A percentile compares a stretch with the other conserved stretches of the same genome.
phyloP scores from a whole-genome alignment of 2,888 invertebrate species.

The Crossocerus cetratus region DNA sequence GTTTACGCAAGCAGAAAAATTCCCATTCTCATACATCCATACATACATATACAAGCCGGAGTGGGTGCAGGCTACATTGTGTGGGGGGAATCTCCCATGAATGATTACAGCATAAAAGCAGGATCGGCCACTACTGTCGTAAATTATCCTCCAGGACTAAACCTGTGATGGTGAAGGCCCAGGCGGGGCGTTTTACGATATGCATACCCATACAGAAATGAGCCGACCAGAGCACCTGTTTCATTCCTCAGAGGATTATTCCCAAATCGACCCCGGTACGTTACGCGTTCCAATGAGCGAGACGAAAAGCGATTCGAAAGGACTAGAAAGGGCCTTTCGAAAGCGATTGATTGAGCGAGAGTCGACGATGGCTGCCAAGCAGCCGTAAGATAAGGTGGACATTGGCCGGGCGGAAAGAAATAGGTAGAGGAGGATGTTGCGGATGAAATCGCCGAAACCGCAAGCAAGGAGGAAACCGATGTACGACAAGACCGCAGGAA shows the following conservation, averaged over 20 bases:
- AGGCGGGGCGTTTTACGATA: neutral
- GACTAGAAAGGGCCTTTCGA: neutral
- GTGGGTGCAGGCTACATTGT: constrained; percentile 26
- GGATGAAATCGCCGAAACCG: constrained; percentile 34
- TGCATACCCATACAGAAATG: neutral
- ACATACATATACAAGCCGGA: constrained; percentile 7
- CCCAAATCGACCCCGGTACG: neutral
- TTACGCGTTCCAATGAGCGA: neutral
- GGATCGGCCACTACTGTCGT: neutral
- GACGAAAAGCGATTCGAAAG: neutral
- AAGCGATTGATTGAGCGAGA: neutral
- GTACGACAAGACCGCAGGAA: constrained; percentile 27
- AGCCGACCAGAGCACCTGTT: neutral
- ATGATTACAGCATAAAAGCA: constrained; percentile 23
- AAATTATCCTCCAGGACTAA: neutral
- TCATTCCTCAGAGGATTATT: neutral
- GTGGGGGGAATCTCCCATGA: neutral
- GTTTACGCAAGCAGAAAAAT: constrained; percentile 37
- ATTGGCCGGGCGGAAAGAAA: neutral
- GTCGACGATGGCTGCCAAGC: neutral
- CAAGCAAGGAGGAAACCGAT: constrained; percentile 36
- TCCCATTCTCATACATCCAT: constrained; percentile 7
- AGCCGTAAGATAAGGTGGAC: neutral
- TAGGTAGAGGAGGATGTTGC: constrained; percentile 12
- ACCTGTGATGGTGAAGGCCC: neutral